Evolutionary conservation across 2,888 invertebrate species (phyloP).

Genomic region (Caradrina clavipalpis): DNA sequence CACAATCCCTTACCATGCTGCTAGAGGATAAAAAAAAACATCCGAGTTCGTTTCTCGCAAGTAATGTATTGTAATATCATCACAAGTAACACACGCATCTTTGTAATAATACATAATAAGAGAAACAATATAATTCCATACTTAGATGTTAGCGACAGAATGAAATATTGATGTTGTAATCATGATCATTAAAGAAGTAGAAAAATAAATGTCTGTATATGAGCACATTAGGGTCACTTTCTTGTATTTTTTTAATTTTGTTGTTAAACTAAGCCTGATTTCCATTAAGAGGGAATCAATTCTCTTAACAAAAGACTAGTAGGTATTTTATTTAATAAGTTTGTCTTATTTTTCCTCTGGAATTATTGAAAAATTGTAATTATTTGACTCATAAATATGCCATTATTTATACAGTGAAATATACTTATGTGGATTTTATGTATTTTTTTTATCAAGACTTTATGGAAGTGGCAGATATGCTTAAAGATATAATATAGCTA

Average conservation of each 20-base stretch:
- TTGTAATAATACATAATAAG: conserved; percentile 39
- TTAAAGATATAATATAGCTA: neutral
- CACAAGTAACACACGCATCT: conserved; percentile 40
- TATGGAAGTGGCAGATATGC: neutral
- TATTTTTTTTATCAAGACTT: conserved; percentile 47
- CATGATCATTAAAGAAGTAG: conserved; percentile 32
- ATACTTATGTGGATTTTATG: conserved; percentile 64
- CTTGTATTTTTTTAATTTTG: conserved; percentile 32
- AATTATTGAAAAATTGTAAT: conserved; percentile 48
- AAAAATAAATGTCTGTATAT: conserved; percentile 55
- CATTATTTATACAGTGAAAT: conserved; percentile 72
- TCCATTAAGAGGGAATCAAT: conserved; percentile 27
- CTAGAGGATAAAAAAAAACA: conserved; percentile 28
- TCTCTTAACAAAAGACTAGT: conserved; percentile 58
- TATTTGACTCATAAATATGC: conserved; percentile 63
- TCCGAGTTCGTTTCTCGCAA: conserved; percentile 24
- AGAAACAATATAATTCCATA: conserved; percentile 28
- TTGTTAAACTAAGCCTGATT: conserved; percentile 32
- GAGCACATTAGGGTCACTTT: conserved; percentile 51
- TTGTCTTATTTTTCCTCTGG: conserved; percentile 51
- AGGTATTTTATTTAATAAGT: conserved; percentile 54
- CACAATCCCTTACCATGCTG: neutral
- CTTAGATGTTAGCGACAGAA: conserved; percentile 19
- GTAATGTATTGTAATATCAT: conserved; percentile 43
- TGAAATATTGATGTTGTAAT: conserved; percentile 32